Conservation (phyloP, 2,113 vertebrate species). For the Fregata magnificens region DNA sequence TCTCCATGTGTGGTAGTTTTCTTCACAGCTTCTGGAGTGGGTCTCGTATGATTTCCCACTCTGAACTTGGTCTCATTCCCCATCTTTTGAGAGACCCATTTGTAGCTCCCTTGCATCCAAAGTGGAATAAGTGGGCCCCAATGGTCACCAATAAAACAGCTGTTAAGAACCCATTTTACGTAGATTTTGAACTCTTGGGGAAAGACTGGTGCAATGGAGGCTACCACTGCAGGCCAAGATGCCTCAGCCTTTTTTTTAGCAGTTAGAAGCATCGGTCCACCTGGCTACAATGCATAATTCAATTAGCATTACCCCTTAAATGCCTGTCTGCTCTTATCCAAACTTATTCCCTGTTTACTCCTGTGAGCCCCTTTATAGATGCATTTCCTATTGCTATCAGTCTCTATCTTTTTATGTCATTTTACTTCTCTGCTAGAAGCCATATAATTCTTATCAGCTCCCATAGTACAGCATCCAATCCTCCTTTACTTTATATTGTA, state of each 20-base stretch:
- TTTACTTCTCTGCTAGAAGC: conserved; percentile 30
- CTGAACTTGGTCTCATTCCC: background rate
- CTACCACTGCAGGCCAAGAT: background rate
- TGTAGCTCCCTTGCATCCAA: background rate
- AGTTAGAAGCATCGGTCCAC: conserved; percentile 40
- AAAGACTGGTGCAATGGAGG: background rate
- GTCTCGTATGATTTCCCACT: background rate
- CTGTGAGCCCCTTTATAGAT: conserved; percentile 32
- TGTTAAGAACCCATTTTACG: background rate
- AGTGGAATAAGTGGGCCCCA: background rate
- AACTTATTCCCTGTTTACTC: conserved; percentile 60
- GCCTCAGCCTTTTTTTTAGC: conserved; percentile 15
- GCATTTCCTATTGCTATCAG: conserved; percentile 59
- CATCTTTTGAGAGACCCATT: background rate
- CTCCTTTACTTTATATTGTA: conserved; percentile 7
- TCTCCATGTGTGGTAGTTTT: background rate
- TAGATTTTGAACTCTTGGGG: background rate
- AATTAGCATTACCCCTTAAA: conserved; percentile 68
- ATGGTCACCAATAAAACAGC: background rate
- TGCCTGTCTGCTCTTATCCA: conserved; percentile 38
- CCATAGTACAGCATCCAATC: conserved; percentile 3
- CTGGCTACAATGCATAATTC: conserved; percentile 56
- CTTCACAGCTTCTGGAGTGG: background rate
- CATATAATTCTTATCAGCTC: conserved; percentile 67
- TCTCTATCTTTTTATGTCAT: conserved; percentile 65